These are phyloP conservation scores for Aviceda subcristata DNA, from an alignment of 2,113 vertebrate species.

Conservation along the genomic window DNA sequence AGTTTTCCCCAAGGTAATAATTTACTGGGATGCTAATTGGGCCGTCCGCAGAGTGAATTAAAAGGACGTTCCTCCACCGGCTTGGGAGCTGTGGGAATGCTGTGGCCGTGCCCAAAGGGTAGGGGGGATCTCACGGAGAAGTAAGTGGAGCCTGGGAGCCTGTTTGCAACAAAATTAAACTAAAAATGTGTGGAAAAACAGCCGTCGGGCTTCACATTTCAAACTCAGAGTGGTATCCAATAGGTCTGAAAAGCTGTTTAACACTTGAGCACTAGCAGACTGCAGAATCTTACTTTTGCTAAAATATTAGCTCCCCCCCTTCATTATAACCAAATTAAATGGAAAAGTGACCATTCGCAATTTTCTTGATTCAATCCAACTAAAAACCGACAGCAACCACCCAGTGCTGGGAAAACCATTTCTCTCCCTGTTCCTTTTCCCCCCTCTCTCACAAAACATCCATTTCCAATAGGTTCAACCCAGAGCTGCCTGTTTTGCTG, in stretches of 20 bases:
- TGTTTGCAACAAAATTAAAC: constrained; percentile 3
- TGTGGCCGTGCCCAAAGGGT: constrained; percentile 1
- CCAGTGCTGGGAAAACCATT: background rate
- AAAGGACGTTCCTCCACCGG: background rate
- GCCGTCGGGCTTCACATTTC: constrained; percentile 12
- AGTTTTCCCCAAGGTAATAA: constrained; percentile 10
- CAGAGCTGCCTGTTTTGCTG: background rate
- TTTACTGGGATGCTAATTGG: constrained; percentile 23
- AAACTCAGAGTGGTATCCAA: constrained; percentile 6
- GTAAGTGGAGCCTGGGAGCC: background rate
- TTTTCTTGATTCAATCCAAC: background rate
- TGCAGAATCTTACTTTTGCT: background rate
- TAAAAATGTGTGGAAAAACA: constrained; percentile 18
- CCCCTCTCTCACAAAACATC: accelerated
- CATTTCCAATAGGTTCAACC: background rate
- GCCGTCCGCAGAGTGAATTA: background rate
- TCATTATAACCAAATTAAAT: background rate
- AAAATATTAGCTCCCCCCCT: background rate
- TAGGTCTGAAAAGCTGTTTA: constrained; percentile 25
- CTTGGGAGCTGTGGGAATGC: background rate
- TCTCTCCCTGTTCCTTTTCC: accelerated
- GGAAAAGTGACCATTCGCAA: background rate
- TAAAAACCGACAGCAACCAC: background rate
- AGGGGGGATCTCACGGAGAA: background rate
- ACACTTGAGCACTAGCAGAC: background rate